phyloP scores from a whole-genome alignment of 2,113 vertebrate genomes.

The Eidolon helvum region DNA sequence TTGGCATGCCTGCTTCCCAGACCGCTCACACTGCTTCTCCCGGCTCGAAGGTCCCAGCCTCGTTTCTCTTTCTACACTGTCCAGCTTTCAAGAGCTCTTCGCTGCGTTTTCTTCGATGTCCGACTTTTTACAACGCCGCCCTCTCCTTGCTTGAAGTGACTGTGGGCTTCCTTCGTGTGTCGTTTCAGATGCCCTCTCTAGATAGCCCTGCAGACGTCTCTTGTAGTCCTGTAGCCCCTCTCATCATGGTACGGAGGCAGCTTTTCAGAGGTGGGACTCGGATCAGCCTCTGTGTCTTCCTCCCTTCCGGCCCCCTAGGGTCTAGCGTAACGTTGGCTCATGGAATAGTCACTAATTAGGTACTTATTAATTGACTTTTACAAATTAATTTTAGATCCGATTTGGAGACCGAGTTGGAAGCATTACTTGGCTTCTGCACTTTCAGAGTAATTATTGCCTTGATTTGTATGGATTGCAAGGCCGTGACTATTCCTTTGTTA shows the following conservation, averaged over 20 bases:
- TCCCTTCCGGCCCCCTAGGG: not conserved
- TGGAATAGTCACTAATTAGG: not conserved
- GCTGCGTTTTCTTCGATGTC: rapidly evolving
- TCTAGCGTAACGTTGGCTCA: not conserved
- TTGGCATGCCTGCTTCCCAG: too few relatives aligned
- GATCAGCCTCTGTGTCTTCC: not conserved
- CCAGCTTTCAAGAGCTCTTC: not conserved
- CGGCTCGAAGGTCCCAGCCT: not conserved
- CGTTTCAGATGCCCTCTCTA: not conserved
- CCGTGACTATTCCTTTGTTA: not conserved
- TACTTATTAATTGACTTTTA: not conserved
- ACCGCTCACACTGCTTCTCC: not conserved
- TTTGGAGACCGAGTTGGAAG: not conserved
- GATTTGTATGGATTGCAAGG: not conserved
- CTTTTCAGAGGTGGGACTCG: not conserved
- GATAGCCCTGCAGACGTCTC: not conserved
- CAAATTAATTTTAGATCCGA: not conserved
- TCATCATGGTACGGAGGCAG: not conserved
- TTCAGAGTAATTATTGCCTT: not conserved
- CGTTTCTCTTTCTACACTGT: not conserved
- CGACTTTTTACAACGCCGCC: not conserved
- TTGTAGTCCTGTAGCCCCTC: not conserved
- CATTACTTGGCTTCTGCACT: not conserved
- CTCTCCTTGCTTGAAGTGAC: not conserved
- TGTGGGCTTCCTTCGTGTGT: not conserved